A percentile compares a stretch with the other conserved stretches of the same genome.
Conservation (phyloP, 92 coral and sea anemone species). For the Desmophyllum pertusum region DNA sequence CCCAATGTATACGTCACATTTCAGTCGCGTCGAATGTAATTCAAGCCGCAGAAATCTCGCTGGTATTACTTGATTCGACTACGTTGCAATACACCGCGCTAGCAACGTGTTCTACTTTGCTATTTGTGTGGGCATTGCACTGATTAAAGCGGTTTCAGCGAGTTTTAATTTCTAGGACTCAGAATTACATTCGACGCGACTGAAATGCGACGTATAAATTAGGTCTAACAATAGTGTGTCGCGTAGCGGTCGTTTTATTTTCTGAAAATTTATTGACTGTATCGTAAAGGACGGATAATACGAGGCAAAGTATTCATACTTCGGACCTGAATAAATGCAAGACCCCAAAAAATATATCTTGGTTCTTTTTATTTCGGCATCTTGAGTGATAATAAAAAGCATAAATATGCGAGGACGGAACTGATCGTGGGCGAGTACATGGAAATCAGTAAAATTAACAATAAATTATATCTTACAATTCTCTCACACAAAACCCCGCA, state of each 20-base stretch:
- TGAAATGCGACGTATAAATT: no score
- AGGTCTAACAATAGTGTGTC: background rate
- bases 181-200: no score
- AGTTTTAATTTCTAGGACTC: no score
- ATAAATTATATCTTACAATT: constrained; percentile 20
- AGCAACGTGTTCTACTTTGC: no score
- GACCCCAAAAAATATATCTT: background rate
- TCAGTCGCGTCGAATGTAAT: no score
- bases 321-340: background rate
- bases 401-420: background rate
- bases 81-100: no score
- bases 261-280: background rate
- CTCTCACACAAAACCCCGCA: background rate
- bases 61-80: no score
- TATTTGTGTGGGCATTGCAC: no score
- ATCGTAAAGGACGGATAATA: background rate
- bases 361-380: background rate
- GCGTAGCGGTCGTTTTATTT: background rate
- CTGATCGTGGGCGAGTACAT: background rate
- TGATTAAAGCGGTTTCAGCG: no score
- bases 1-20: no score
- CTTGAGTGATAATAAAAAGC: constrained; percentile 5
- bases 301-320: background rate
- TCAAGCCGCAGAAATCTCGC: no score
- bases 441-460: background rate